Evolutionary conservation across 1,140 invertebrate genomes (phyloP), one percentile per base, ranked within the genome.

Genomic region (Drosophila bifasciata): DNA sequence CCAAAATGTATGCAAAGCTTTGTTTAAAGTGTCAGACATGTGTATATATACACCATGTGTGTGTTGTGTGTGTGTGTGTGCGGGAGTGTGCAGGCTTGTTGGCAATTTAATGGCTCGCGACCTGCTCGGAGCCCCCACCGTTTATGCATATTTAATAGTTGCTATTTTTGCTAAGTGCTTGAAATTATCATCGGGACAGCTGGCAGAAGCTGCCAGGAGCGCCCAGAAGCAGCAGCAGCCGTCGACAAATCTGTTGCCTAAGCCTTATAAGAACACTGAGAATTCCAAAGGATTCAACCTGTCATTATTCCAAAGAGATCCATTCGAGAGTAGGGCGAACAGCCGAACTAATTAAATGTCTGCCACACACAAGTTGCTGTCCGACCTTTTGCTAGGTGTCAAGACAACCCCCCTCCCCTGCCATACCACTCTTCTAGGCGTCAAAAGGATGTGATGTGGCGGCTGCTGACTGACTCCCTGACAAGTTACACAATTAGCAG

Each of bases 71-170:
- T 64, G 32, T 64, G 59, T 59, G 25, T 79, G 55, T 74, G 63
- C 58, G 74, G 41, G 19, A 21, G 19, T 25, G 23, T 25, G 23
- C 23, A 6, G 7, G 23, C 74, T 84, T 83, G 79, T 32, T 69
- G 74, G 83, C 78, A 88, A 75, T 88, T 86, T 77, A 81, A 88
- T 88, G 64, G 61, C 51, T 59, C 81, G 79, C 79, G 79, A 84
- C 80, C 81, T 64, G 80, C 73, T 58, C 57, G 4, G 3, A 36
- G 32, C 11, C 32, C 4, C 32, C 71, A 36, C 55, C 66, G 70
- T 76, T 88, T 88, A 88, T 88, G 84, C 79, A 88, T 88, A 89
- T 89, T 88, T 88, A 88, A 89, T 79, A 89, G 84, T 88, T 89
- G 84, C 83, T 88, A 69, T 89, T 88, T 89, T 89, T 89, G 76